phyloP scores from a whole-genome alignment of 2,888 invertebrate species.

The Galerucella calmariensis region DNA sequence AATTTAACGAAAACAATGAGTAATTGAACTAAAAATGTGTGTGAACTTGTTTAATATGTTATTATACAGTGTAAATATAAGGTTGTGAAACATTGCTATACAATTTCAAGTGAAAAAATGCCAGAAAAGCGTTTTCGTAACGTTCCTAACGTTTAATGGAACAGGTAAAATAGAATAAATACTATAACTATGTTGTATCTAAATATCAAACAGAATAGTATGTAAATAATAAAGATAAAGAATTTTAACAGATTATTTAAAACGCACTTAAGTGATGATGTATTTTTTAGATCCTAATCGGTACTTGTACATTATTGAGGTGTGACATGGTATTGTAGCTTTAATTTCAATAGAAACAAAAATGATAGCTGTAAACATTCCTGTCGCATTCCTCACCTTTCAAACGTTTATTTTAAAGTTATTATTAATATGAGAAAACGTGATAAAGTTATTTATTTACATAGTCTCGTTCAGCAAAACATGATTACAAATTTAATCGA shows the following conservation, averaged over 20 bases:
- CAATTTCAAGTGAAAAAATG: slow-evolving; percentile 16
- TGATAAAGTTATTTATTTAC: not conserved
- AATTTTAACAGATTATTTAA: not conserved
- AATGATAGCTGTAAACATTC: slow-evolving; percentile 13
- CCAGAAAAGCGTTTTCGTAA: slow-evolving; percentile 18
- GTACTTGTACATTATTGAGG: not conserved
- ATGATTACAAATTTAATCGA: not conserved
- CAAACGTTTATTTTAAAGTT: not conserved
- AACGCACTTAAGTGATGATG: not conserved
- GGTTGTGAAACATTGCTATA: slow-evolving; percentile 12
- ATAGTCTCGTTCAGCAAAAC: not conserved
- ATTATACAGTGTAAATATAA: slow-evolving; percentile 10
- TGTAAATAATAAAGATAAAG: not conserved
- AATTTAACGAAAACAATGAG: slow-evolving; percentile 32
- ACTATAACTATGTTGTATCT: slow-evolving; percentile 3
- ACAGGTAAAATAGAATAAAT: slow-evolving; percentile 21
- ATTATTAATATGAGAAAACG: not conserved
- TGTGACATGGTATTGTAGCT: slow-evolving; percentile 11
- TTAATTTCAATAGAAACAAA: slow-evolving; percentile 1
- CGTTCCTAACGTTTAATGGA: slow-evolving; percentile 24
- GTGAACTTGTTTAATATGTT: slow-evolving; percentile 16
- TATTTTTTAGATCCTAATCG: not conserved
- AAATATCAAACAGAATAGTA: not conserved
- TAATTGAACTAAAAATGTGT: slow-evolving; percentile 7
- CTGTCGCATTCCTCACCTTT: slow-evolving; percentile 13